phyloP scores from a whole-genome alignment of 53 echinoderm and acorn worm genomes.

The Arbacia lixula region DNA sequence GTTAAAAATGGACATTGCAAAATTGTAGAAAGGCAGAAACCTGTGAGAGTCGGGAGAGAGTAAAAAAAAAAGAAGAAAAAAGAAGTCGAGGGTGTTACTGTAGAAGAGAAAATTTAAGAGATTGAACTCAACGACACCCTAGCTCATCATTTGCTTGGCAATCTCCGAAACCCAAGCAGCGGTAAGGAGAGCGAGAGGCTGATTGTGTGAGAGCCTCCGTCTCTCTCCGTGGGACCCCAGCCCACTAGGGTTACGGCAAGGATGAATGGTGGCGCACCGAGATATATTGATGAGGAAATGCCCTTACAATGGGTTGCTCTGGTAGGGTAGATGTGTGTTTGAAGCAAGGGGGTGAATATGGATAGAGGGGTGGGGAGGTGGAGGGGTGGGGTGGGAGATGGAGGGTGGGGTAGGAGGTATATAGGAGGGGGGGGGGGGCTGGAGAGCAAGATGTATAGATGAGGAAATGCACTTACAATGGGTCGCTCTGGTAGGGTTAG shows the following conservation, averaged over 20 bases:
- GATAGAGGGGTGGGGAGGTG: not conserved
- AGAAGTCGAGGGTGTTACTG: no score
- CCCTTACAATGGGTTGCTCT: not conserved
- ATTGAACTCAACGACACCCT: constrained; percentile 35
- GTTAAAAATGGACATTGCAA: no score
- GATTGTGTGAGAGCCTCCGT: no score
- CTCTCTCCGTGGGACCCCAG: constrained; percentile 9
- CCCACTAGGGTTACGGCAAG: constrained; percentile 10
- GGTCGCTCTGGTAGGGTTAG: no score
- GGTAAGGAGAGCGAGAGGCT: constrained; percentile 15
- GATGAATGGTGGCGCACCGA: constrained; percentile 9
- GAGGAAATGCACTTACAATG: no score
- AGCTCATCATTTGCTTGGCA: constrained; percentile 33
- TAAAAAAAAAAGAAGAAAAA: no score
- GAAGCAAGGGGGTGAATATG: not conserved
- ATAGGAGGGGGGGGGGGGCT: not conserved
- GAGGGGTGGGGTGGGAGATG: not conserved
- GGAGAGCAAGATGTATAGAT: not conserved
- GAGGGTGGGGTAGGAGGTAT: no score
- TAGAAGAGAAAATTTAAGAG: no score
- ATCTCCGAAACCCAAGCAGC: constrained; percentile 4
- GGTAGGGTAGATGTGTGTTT: not conserved
- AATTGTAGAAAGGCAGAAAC: no score
- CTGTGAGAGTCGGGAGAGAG: no score
- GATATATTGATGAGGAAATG: not conserved